phyloP scores from a whole-genome alignment of 1,140 invertebrate species.

The Palaemon carinicauda region DNA sequence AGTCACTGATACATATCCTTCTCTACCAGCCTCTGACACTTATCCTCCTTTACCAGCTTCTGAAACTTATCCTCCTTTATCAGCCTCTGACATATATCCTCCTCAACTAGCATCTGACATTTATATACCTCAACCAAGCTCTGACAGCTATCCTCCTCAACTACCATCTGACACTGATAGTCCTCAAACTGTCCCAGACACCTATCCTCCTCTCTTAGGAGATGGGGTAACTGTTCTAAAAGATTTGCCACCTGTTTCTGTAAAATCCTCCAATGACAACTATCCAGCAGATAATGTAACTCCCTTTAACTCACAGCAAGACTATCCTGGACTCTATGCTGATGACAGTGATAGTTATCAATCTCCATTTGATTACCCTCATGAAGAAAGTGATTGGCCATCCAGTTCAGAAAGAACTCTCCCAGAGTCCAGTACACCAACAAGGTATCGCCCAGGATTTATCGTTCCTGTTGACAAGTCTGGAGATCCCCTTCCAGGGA shows the following conservation, averaged over 20 bases:
- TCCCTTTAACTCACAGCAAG: not conserved
- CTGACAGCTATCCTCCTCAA: not conserved
- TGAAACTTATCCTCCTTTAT: not conserved
- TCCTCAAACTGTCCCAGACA: not conserved
- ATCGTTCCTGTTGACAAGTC: not conserved
- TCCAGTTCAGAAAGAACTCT: too few species aligned
- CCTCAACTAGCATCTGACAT: not conserved
- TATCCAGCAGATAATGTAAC: not conserved
- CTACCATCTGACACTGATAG: not conserved
- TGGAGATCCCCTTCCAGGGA: not conserved
- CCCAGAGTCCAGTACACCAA: not conserved
- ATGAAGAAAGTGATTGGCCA: too few species aligned
- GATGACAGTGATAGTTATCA: too few species aligned
- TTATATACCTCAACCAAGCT: not conserved
- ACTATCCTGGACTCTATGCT: not conserved
- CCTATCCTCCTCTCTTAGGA: constrained; percentile 22
- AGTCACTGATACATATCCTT: not conserved
- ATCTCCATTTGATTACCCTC: too few species aligned
- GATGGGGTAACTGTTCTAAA: constrained; percentile 30
- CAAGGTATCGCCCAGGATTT: not conserved
- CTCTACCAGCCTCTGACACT: not conserved
- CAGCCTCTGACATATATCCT: not conserved
- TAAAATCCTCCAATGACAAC: not conserved
- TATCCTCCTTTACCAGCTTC: not conserved
- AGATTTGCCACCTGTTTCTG: not conserved